Conservation (phyloP, 2,113 vertebrate species). For the Marmota monax region DNA sequence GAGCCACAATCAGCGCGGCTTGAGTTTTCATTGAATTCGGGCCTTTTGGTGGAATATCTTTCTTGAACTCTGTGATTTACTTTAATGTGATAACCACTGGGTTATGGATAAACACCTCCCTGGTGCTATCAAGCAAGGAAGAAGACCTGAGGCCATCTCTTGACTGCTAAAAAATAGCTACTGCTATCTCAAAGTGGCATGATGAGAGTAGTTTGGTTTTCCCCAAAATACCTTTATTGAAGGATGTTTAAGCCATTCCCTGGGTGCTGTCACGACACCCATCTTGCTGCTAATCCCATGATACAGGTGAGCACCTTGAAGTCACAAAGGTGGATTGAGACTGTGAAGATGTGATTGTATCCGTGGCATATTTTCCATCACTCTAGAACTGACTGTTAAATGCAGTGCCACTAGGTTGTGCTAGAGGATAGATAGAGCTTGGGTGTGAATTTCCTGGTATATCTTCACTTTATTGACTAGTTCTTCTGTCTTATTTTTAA, state of each 20-base stretch:
- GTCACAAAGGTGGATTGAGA: background rate
- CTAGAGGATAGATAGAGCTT: slow-evolving; percentile 40
- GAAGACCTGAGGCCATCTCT: background rate
- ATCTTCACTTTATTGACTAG: background rate
- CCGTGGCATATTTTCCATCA: background rate
- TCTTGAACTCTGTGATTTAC: background rate
- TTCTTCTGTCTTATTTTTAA: background rate
- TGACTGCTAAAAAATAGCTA: background rate
- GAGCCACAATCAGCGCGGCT: background rate
- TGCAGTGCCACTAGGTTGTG: slow-evolving; percentile 69
- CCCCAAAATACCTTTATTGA: background rate
- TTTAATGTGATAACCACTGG: background rate
- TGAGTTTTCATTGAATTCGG: background rate
- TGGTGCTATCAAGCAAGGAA: background rate
- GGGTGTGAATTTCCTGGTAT: background rate
- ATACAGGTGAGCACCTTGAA: background rate
- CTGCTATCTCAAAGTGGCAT: background rate
- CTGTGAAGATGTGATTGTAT: background rate
- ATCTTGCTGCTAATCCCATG: background rate
- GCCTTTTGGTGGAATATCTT: background rate
- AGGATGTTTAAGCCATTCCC: background rate
- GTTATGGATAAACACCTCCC: background rate
- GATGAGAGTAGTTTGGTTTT: background rate
- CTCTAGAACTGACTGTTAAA: background rate
- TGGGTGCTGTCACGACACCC: background rate